Percentiles rank a stretch among this genome's conserved stretches.
Conservation (phyloP, 2,113 vertebrate species). For the Thalassarche chlororhynchos region DNA sequence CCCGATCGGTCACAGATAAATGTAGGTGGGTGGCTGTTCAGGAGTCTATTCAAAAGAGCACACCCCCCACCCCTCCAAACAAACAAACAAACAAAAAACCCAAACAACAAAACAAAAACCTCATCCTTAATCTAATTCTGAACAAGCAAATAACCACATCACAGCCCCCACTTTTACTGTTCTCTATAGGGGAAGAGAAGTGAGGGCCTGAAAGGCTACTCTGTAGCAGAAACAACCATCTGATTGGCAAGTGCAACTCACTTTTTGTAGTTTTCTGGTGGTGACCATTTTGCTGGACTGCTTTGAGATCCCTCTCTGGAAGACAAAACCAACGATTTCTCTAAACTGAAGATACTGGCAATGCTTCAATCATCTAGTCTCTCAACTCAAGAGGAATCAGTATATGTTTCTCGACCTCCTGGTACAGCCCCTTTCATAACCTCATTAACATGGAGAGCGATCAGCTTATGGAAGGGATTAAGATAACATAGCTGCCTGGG, state of each 20-base stretch:
- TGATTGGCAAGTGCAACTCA: slow-evolving; percentile 65
- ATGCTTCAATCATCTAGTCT: background rate
- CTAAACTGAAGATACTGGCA: background rate
- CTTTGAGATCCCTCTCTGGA: slow-evolving; percentile 76
- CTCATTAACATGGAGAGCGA: background rate
- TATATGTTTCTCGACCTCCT: background rate
- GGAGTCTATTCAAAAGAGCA: background rate
- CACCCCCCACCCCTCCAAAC: background rate
- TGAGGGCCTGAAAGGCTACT: background rate
- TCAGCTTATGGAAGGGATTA: background rate
- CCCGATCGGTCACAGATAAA: background rate
- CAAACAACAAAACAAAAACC: background rate
- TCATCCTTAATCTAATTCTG: background rate
- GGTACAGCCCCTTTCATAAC: background rate
- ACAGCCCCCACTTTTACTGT: background rate
- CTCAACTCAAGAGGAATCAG: background rate
- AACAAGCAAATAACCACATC: background rate
- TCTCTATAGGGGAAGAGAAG: background rate
- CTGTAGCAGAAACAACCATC: background rate
- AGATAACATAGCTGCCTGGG: background rate
- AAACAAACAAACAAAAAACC: background rate
- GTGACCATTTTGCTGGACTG: slow-evolving; percentile 84
- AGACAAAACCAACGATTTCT: background rate
- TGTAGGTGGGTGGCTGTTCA: background rate
- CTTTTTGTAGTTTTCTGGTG: slow-evolving; percentile 92